Evolutionary conservation across 2,113 vertebrate genomes (phyloP).

Genomic region (Oryctolagus cuniculus): DNA sequence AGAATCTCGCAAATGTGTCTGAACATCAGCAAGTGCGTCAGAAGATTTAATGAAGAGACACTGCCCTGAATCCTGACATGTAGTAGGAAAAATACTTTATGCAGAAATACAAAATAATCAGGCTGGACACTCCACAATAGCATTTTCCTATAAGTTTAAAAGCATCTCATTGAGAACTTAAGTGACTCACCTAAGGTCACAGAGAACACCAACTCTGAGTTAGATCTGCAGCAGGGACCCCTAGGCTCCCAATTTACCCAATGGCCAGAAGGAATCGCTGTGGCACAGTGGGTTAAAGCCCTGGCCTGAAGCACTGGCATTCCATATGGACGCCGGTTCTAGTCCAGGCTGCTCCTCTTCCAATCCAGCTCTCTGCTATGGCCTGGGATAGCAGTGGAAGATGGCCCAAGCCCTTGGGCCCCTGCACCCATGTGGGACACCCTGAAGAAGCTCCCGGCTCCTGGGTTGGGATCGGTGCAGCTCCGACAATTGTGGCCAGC

Average conservation of each 20-base stretch:
- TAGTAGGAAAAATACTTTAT: slow-evolving; percentile 27
- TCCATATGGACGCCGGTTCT: too few species aligned
- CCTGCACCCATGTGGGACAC: too few species aligned
- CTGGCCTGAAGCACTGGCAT: too few species aligned
- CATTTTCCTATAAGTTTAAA: slow-evolving; percentile 6
- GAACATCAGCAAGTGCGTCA: slow-evolving; percentile 27
- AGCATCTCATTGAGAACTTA: not conserved
- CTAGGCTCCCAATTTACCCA: slow-evolving; percentile 26
- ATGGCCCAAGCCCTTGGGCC: too few species aligned
- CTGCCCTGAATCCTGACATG: not conserved
- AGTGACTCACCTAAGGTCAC: slow-evolving; percentile 73
- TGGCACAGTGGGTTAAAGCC: too few species aligned
- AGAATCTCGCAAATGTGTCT: not conserved
- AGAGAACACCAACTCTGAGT: slow-evolving; percentile 52
- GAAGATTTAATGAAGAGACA: slow-evolving; percentile 10
- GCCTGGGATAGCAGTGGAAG: too few species aligned
- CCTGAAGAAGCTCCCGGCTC: too few species aligned
- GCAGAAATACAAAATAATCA: slow-evolving; percentile 35
- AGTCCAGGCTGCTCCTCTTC: too few species aligned
- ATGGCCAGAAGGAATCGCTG: not conserved
- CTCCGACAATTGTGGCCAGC: too few species aligned
- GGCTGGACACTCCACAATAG: not conserved
- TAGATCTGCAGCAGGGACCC: not conserved
- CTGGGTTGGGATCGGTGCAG: too few species aligned
- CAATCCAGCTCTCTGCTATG: too few species aligned